Base-by-base conservation (phyloP, 2,888 invertebrate species). In the Lymantria dispar region DNA sequence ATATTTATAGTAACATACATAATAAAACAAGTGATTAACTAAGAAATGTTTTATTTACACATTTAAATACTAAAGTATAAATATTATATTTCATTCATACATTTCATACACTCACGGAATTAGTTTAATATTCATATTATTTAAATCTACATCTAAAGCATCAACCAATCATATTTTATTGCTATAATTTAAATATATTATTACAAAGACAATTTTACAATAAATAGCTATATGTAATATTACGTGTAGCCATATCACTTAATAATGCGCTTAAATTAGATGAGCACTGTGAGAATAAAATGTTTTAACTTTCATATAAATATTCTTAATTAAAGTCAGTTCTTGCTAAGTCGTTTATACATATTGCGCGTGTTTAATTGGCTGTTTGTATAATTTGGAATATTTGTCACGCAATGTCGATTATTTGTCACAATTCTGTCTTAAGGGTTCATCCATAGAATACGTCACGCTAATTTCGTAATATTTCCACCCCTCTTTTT, bases 1-100 rank as follows among this genome's bases (percentile, higher is more conserved):
- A 49, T 50, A 46, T 33, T 37, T 33, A 52, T 53, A 48, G 15
- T 29, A 42, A 42, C 56, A 58, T 59, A 37, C 62, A 58, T 67
- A 54, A 62, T 63, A 64, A 61, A 59, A 67, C 64, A 69, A 53
- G 48, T 14, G 48, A 29, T 52, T 53, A 55, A 68, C 64, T 68
- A 68, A 69, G 67, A 72, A 72, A 69, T 77, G 58, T 74, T 89
- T 87, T 89, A 90, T 90, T 88, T 90, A 90, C 88, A 90, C 71
- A 70, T 75, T 76, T 82, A 76, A 71, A 58, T 70, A 71, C 87
- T 85, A 85, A 42, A 75, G 72, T 70, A 84, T 83, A 85, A 86
- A 84, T 84, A 86, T 74, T 64, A 7, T 65, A 63, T 55, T 49
- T 45, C 60, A 53, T 53, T 42, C 68, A 60, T 59, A 54, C 67